These are phyloP conservation scores for Epizoanthus rinbou DNA, from an alignment of 92 coral and sea anemone species.

Conservation along the genomic window DNA sequence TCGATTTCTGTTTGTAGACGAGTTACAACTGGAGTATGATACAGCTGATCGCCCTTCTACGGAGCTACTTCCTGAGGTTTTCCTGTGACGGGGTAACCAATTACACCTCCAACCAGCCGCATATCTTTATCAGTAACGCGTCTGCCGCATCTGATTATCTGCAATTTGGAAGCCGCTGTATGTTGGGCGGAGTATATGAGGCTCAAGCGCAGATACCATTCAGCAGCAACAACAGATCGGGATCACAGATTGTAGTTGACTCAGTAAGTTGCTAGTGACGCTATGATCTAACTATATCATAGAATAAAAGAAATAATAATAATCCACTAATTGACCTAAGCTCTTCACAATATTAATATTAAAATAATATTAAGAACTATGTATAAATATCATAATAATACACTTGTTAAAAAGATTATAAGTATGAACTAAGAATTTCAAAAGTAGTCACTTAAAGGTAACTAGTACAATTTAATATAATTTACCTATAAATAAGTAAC, in stretches of 20 bases:
- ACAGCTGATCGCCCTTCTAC: slow-evolving; percentile 56
- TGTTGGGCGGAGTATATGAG: slow-evolving; percentile 63
- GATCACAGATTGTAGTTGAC: slow-evolving; percentile 67
- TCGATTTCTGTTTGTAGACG: slow-evolving; percentile 56
- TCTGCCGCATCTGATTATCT: slow-evolving; percentile 55
- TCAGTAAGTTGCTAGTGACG: slow-evolving; percentile 71
- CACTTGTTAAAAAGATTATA: no score
- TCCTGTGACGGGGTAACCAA: slow-evolving; percentile 68
- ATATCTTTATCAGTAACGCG: slow-evolving; percentile 46
- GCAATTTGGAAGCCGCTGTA: slow-evolving; percentile 75
- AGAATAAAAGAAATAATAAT: no score
- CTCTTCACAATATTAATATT: no score
- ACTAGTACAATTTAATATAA: no score
- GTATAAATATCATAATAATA: no score
- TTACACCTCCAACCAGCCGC: slow-evolving; percentile 57
- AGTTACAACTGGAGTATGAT: slow-evolving; percentile 70
- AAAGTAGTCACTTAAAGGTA: no score
- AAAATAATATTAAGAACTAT: no score
- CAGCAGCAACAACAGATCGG: slow-evolving; percentile 31
- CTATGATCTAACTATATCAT: background rate
- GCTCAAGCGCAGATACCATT: slow-evolving; percentile 60
- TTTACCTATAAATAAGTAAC: no score
- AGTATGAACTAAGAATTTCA: no score
- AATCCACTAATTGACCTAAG: no score
- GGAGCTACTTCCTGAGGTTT: slow-evolving; percentile 65